phyloP scores from a whole-genome alignment of 2,797 vertebrate genomes.

The Ambastaia sidthimunki region DNA sequence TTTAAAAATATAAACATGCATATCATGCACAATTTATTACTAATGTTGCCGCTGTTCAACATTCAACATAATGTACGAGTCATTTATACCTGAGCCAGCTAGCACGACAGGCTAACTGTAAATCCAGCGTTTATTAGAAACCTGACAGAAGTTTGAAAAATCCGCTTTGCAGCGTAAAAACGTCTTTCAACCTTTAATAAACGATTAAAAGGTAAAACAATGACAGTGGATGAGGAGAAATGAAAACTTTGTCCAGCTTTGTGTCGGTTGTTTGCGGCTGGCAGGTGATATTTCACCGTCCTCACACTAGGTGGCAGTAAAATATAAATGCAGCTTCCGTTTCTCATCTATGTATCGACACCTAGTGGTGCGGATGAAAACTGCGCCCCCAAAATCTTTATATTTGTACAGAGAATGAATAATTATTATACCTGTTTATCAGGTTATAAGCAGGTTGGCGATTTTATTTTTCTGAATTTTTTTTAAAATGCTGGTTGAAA shows the following conservation, averaged over 20 bases:
- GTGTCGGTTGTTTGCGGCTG: not conserved
- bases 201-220: not conserved
- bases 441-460: too few species aligned
- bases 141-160: not conserved
- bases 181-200: not conserved
- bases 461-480: too few species aligned
- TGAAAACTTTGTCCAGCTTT: not conserved
- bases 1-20: not conserved
- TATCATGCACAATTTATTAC: not conserved
- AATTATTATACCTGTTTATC: too few species aligned
- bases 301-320: not conserved
- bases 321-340: not conserved
- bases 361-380: slow-evolving; percentile 17
- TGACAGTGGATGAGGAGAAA: not conserved
- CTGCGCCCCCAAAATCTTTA: not conserved
- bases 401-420: too few species aligned
- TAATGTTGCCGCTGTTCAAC: not conserved
- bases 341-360: not conserved
- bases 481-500: too few species aligned
- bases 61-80: not conserved
- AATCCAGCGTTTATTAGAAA: slow-evolving; percentile 4
- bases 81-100: slow-evolving; percentile 28
- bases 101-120: slow-evolving; percentile 28
- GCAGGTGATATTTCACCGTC: not conserved
- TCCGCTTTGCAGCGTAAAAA: too few species aligned